Evolutionary conservation across 2,797 vertebrate species (phyloP).

Genomic region (Cyprinella venusta): DNA sequence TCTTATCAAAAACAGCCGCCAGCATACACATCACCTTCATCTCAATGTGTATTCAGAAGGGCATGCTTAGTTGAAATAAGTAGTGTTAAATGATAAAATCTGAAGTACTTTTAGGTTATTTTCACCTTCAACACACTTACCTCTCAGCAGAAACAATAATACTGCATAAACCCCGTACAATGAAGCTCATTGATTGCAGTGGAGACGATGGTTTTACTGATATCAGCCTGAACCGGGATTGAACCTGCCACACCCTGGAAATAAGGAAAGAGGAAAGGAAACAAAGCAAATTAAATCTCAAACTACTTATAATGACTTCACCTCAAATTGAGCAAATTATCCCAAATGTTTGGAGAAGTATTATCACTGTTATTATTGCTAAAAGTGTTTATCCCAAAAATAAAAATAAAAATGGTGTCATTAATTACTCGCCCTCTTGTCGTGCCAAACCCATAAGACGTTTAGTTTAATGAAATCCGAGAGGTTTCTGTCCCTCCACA

Average conservation of each 20-base stretch:
- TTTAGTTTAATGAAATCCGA: no score
- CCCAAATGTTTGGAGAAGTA: not conserved
- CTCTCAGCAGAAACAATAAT: not conserved
- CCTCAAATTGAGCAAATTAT: not conserved
- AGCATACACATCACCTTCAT: not conserved
- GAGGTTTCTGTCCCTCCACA: no score
- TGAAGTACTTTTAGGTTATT: not conserved
- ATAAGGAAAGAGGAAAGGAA: conserved; percentile 26
- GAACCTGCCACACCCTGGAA: conserved; percentile 4
- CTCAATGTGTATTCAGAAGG: not conserved
- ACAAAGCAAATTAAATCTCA: not conserved
- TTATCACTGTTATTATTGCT: not conserved
- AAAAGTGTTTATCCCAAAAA: no score
- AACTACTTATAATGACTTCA: not conserved
- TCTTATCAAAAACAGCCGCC: no score
- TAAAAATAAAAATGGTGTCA: no score
- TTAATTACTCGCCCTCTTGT: no score
- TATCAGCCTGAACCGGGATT: not conserved
- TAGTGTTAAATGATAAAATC: not conserved
- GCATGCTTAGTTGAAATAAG: not conserved
- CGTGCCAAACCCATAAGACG: no score
- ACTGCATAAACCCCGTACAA: not conserved
- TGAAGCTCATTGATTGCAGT: not conserved
- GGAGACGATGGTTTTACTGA: conserved; percentile 8
- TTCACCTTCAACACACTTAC: conserved; percentile 7